Percentiles rank a stretch among this genome's conserved stretches.
Conservation (phyloP, 1,140 invertebrate species). For the Drepana arcuata region DNA sequence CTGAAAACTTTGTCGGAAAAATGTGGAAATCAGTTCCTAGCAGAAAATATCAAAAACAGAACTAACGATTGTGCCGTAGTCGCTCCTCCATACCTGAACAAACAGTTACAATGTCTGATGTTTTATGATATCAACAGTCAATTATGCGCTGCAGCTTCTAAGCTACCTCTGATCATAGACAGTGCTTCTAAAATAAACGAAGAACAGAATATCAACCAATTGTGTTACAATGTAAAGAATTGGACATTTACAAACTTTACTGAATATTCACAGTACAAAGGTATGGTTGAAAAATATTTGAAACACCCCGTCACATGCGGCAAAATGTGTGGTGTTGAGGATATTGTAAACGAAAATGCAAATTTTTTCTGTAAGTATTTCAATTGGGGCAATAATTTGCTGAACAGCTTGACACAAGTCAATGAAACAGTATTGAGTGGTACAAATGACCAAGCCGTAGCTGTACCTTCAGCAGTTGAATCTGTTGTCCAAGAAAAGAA, state of each 20-base stretch:
- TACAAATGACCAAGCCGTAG: too few relatives aligned
- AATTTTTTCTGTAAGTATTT: conserved; percentile 55
- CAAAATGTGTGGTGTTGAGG: conserved; percentile 29
- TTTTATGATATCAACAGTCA: conserved; percentile 53
- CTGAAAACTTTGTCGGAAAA: conserved; percentile 26
- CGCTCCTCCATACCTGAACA: conserved; percentile 11
- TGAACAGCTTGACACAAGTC: conserved; percentile 15
- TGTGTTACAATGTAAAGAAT: conserved; percentile 28
- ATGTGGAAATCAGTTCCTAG: conserved; percentile 38
- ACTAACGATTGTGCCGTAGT: conserved; percentile 25
- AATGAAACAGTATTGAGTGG: conserved; percentile 1
- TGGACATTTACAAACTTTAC: conserved; percentile 32
- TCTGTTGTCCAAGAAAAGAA: background rate
- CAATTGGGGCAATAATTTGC: conserved; percentile 38
- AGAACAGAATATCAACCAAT: conserved; percentile 18
- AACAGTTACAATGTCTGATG: conserved; percentile 40
- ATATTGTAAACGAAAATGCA: conserved; percentile 27
- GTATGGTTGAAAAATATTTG: conserved; percentile 19
- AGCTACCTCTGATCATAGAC: conserved; percentile 21
- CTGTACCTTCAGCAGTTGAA: too few relatives aligned
- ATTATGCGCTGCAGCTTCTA: conserved; percentile 25
- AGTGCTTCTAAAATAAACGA: conserved; percentile 23
- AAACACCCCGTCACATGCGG: conserved; percentile 23
- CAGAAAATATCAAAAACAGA: conserved; percentile 24
- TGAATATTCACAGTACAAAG: conserved; percentile 18